Evolutionary conservation across 2,113 vertebrate species (phyloP).

Genomic region (Ariopsis seemanni): DNA sequence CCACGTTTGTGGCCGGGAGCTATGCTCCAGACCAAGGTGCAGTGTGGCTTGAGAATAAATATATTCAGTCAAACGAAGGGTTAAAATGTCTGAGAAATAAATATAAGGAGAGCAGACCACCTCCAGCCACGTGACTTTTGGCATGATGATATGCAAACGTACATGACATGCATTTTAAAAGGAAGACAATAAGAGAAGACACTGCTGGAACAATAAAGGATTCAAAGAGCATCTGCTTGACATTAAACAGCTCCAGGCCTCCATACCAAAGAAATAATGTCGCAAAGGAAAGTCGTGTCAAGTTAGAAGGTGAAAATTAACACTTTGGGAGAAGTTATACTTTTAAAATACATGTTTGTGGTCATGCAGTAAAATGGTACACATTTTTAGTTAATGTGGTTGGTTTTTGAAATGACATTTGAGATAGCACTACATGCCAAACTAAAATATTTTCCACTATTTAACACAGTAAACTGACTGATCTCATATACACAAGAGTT

Average conservation of each 20-base stretch:
- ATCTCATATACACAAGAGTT: neutral
- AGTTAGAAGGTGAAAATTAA: neutral
- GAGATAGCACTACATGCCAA: neutral
- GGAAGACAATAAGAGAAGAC: constrained; percentile 24
- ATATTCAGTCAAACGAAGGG: neutral
- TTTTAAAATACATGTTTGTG: neutral
- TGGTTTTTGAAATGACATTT: neutral
- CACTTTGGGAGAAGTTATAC: neutral
- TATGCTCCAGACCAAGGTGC: neutral
- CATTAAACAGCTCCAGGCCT: neutral
- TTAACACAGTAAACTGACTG: neutral
- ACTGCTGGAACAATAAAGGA: constrained; percentile 45
- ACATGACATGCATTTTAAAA: constrained; percentile 51
- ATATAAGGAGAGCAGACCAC: constrained; percentile 15
- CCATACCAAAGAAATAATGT: neutral
- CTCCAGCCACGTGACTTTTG: constrained; percentile 48
- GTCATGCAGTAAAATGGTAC: neutral
- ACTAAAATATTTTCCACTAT: neutral
- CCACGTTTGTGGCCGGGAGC: constrained; percentile 8
- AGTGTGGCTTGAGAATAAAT: neutral
- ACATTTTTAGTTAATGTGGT: neutral
- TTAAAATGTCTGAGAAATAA: neutral
- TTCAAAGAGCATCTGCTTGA: constrained; percentile 43
- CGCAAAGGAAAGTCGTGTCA: neutral
- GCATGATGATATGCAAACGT: constrained; percentile 53